A percentile compares a stretch with the other conserved stretches of the same genome.
Conservation (phyloP, 2,113 vertebrate species). For the Kobus ellipsiprymnus region DNA sequence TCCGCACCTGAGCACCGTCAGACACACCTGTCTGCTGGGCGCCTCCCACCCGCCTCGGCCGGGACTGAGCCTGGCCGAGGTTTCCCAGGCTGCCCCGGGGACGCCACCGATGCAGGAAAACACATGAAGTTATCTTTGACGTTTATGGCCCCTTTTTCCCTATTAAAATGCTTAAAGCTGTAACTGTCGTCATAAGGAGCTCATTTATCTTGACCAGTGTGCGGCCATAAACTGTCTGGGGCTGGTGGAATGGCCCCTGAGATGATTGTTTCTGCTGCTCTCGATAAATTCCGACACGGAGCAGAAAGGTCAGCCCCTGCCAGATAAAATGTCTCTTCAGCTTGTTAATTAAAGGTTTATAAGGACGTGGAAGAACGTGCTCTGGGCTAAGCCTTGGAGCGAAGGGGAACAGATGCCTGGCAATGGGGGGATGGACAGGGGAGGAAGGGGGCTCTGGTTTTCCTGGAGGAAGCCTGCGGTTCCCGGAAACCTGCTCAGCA, state of each 20-base stretch:
- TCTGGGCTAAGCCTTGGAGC: neutral
- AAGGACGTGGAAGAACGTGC: slow-evolving; percentile 16
- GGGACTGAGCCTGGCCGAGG: neutral
- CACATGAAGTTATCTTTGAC: slow-evolving; percentile 70
- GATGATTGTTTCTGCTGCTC: slow-evolving; percentile 70
- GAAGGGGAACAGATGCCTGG: neutral
- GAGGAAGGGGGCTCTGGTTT: fast-evolving
- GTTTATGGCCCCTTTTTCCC: slow-evolving; percentile 67
- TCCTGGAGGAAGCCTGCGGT: fast-evolving
- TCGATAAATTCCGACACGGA: slow-evolving; percentile 64
- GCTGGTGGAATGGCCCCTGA: slow-evolving; percentile 65
- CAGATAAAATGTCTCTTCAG: slow-evolving; percentile 64
- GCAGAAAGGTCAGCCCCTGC: slow-evolving; percentile 72
- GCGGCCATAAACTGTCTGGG: slow-evolving; percentile 56
- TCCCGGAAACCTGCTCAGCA: fast-evolving
- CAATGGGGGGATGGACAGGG: fast-evolving
- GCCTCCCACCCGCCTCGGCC: neutral
- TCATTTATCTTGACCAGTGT: slow-evolving; percentile 72
- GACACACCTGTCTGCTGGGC: neutral
- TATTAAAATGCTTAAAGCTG: slow-evolving; percentile 73
- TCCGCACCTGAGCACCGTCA: fast-evolving
- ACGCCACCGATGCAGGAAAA: slow-evolving; percentile 9
- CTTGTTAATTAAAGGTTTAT: slow-evolving; percentile 71
- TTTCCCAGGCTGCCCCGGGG: neutral
- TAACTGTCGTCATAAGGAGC: slow-evolving; percentile 71